Percentiles rank a stretch among this genome's conserved stretches.
phyloP scores from a whole-genome alignment of 2,888 invertebrate species.

The Melolontha melolontha region DNA sequence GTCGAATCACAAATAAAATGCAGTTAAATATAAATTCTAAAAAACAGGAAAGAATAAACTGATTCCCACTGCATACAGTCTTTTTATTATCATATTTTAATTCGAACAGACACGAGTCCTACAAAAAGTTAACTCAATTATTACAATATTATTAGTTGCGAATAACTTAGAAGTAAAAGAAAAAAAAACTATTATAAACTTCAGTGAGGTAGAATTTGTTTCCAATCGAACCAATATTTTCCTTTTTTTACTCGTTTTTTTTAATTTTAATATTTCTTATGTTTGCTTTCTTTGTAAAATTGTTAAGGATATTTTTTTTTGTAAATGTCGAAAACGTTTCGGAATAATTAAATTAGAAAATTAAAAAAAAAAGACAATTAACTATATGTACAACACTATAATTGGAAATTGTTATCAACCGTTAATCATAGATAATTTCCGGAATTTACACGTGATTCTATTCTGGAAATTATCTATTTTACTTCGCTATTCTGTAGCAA shows the following conservation, averaged over 20 bases:
- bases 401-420: conserved; percentile 61
- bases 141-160: conserved; percentile 49
- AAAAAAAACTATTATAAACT: conserved; percentile 55
- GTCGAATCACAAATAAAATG: conserved; percentile 61
- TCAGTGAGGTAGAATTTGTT: conserved; percentile 64
- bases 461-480: neutral
- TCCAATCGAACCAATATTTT: conserved; percentile 55
- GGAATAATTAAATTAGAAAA: conserved; percentile 42
- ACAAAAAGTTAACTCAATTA: conserved; percentile 56
- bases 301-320: conserved; percentile 8
- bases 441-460: conserved; percentile 5
- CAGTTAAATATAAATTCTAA: conserved; percentile 52
- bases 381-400: conserved; percentile 58
- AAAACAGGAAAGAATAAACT: conserved; percentile 44
- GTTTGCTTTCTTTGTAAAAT: conserved; percentile 25
- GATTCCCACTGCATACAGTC: conserved; percentile 55
- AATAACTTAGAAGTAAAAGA: conserved; percentile 50
- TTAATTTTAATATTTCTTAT: conserved; percentile 23
- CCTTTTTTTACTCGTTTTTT: conserved; percentile 18
- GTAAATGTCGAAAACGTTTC: conserved; percentile 31
- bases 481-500: conserved; percentile 47
- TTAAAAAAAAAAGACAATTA: conserved; percentile 49
- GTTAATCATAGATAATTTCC: conserved; percentile 43
- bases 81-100: conserved; percentile 50
- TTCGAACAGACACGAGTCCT: conserved; percentile 58